Base-by-base conservation (phyloP, 1,140 invertebrate species). In the Drosophila elegans region DNA sequence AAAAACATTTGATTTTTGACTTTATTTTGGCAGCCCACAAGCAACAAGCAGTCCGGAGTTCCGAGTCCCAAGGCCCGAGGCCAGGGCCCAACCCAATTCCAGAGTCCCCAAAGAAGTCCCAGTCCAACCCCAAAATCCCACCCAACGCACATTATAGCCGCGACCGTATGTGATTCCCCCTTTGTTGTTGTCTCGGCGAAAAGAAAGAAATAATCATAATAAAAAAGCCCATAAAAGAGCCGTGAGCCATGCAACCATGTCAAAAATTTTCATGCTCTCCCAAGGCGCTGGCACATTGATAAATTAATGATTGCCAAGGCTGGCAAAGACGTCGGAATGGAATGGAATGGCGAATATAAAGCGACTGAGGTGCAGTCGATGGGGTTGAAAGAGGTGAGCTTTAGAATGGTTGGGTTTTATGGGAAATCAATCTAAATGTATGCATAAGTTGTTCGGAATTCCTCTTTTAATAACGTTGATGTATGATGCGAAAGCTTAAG, bases 1-100 rank as follows among this genome's bases (percentile, higher is more conserved):
- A 88, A 91, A 81, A 91, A 88, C 88, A 84, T 91, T 91, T 91
- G 80, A 91, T 91, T 91, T 84, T 90, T 90, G 85, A 90, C 85
- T 90, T 85, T 89, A 85, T 90, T 81, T 73, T 90, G 77, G 69
- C 76, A 84, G 84, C 53, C 76, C 36, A 27, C 41, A 29, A 84
- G 84, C 84, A 86, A 86, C 83, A 86, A 86, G 82, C 81, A 41
- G 63, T 16, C 51, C 59, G 55, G 29, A 21, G 21, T 42, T 42
- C 13, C n/a, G 34, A 66, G 39, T 48, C 42, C 49, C 41, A 29
- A 21, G 44, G 9, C 53, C 73, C 29, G 45, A 46, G 46, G 38
- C 56, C 44, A 60, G 11, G 53, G 45, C 41, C 56, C 55, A 56
- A 44, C 39, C 32, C 57, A 71, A 62, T 67, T 42, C 34, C 48